Evolutionary conservation across 2,797 vertebrate species (phyloP), one percentile per base, ranked within the genome.

Genomic region (Philypnodon macrostomus): DNA sequence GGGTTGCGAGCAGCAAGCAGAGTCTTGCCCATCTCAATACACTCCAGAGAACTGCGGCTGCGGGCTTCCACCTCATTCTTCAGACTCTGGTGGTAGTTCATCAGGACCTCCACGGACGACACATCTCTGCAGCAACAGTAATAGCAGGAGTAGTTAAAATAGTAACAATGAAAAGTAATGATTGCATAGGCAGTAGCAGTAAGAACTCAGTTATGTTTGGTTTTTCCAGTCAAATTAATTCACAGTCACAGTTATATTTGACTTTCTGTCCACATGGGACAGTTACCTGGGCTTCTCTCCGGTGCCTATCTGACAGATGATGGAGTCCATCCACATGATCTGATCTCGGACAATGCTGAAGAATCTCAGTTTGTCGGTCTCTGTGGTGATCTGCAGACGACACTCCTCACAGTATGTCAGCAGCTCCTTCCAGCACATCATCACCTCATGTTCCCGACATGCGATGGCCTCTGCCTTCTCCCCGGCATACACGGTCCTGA

Each of bases 21-120:
- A 2, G 83, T 92, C 78, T 92, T 96, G 32, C 96, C 96, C 85
- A 95, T 88, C 66, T 97, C 95, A 21, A 95, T 89, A 49, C 95
- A 97, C 70, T 94, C 81, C 3, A 90, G 33, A 3, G 91, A 67
- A 73, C 86, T 92, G 8, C 85, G 89, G 60, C 65, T 86, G 0
- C 92, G 89, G 0, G 93, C 91, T 40, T 97, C 95, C 6, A 97
- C 90, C 78, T 98, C 96, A 0, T 84, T 93, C 87, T 95, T 95
- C 67, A 98, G 89, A 49, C 91, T 90, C 53, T 97, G 96, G 86
- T 97, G 96, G 70, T 96, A 94, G 58, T 92, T 96, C 93, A 98
- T 96, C 76, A 96, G 87, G 67, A 96, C 91, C 71, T 97, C 94
- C 42, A 98, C 95, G 0, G 94, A 94, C 0, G 95, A 98, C 48